phyloP scores from a whole-genome alignment of 2,113 vertebrate species.

The Callospermophilus lateralis region DNA sequence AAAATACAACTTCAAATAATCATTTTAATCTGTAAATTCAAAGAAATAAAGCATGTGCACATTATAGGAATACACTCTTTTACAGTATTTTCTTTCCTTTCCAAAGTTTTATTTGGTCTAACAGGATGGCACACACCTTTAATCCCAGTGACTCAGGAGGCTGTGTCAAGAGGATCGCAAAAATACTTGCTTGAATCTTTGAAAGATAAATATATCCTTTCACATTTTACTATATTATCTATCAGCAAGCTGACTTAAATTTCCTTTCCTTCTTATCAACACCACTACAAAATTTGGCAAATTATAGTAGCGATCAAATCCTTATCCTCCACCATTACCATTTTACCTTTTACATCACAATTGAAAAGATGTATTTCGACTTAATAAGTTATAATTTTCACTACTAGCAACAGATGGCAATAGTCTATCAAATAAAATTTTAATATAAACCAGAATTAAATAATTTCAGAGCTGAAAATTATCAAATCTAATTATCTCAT shows the following conservation, averaged over 20 bases:
- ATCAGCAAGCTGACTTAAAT: neutral
- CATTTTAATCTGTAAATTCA: neutral
- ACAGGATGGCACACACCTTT: too few species aligned
- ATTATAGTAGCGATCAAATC: neutral
- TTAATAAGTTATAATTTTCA: conserved; percentile 56
- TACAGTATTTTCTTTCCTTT: conserved; percentile 35
- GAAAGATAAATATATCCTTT: neutral
- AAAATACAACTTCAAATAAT: conserved; percentile 25
- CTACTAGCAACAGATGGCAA: conserved; percentile 16
- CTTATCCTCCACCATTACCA: neutral
- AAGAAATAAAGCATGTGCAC: neutral
- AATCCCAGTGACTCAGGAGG: too few species aligned
- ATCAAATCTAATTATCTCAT: conserved; percentile 9
- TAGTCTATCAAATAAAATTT: neutral
- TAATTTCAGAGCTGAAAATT: conserved; percentile 22
- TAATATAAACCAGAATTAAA: conserved; percentile 3
- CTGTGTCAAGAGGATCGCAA: too few species aligned
- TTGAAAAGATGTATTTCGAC: conserved; percentile 31
- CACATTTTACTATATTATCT: neutral
- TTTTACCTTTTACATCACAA: conserved; percentile 30
- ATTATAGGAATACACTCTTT: neutral
- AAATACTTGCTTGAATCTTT: neutral
- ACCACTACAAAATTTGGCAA: neutral
- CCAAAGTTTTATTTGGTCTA: neutral
- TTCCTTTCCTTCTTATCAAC: conserved; percentile 17